Evolutionary conservation across 92 coral and sea anemone species (phyloP), one percentile per base, ranked within the genome.

Genomic region (Siderastrea radians): DNA sequence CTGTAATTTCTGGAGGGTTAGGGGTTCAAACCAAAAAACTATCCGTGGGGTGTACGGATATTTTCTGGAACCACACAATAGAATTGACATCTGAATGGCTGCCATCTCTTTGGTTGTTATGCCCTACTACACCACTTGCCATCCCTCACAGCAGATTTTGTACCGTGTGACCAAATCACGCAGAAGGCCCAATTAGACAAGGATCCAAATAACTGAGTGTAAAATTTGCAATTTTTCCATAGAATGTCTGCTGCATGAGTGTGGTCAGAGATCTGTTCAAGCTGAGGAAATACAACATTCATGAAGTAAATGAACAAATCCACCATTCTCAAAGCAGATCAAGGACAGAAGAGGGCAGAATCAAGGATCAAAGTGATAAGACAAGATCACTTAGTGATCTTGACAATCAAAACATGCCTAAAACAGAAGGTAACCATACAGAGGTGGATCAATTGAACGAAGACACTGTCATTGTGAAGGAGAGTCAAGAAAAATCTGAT

Each of bases 181-280:
- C 38, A 26, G 38, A 26, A 26, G 38, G 38, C 38, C 38, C 38
- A 26, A 26, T 26, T 26, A 26, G 38, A 26, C 38, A 26, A 26
- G 38, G 38, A 26, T 0, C 38, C 38, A 26, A 26, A 26, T 26
- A 26, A 26, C 38, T 26, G 38, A 26, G 38, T 26, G 38, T 69
- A 50, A 1, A 5, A 48, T 69, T 69, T 69, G 10, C 12, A 1
- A 15, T 55, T 74, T 81, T 44, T 61, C 74, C 89, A 26, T 68
- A 98, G 99, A 93, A 91, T 78, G 86, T 98, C 11, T 98, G 99
- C 72, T 96, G 98, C 81, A 89, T 98, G 78, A 84, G 91, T 82
- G 92, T 94, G 74, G 95, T 98, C 2, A 87, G 93, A 59, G 98
- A 98, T 84, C 89, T 92, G 78, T 85, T 88, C 68, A 90, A 72